Percentiles rank a stretch among this genome's conserved stretches.
Conservation (phyloP, 2,113 vertebrate genomes). For the Lepus americanus region DNA sequence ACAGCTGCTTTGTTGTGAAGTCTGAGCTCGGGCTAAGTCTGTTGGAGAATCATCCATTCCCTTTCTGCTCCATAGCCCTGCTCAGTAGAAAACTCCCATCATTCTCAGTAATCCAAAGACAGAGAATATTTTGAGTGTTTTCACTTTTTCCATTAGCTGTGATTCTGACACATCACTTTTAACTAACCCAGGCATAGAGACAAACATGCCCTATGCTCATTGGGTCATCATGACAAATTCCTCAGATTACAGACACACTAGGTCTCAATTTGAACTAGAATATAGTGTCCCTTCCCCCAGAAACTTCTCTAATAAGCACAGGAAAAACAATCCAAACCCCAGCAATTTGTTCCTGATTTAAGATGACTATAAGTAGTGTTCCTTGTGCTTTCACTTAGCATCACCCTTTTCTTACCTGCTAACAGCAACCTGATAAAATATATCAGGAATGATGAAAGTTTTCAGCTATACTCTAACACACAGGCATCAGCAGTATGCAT, state of each 20-base stretch:
- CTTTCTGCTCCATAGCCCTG: background rate
- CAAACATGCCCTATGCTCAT: background rate
- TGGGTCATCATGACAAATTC: conserved; percentile 12
- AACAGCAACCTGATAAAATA: background rate
- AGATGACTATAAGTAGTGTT: background rate
- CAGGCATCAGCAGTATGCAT: background rate
- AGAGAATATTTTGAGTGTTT: background rate
- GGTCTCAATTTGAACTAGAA: conserved; percentile 36
- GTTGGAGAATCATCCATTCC: background rate
- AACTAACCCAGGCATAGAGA: background rate
- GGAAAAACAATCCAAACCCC: background rate
- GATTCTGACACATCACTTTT: conserved; percentile 40
- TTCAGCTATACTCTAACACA: background rate
- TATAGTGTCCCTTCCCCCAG: background rate
- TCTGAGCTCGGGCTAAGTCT: background rate
- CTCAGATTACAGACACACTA: background rate
- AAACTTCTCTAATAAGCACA: conserved; percentile 4
- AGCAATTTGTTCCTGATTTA: background rate
- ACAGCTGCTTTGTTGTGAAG: background rate
- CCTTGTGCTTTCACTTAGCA: background rate
- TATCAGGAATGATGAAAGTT: conserved; percentile 14
- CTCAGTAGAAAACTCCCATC: background rate
- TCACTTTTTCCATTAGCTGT: conserved; percentile 6
- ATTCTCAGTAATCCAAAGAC: background rate
- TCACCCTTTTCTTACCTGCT: conserved; percentile 33